Base-by-base conservation (phyloP, 2,113 vertebrate species). In the Sylvilagus bachmani region DNA sequence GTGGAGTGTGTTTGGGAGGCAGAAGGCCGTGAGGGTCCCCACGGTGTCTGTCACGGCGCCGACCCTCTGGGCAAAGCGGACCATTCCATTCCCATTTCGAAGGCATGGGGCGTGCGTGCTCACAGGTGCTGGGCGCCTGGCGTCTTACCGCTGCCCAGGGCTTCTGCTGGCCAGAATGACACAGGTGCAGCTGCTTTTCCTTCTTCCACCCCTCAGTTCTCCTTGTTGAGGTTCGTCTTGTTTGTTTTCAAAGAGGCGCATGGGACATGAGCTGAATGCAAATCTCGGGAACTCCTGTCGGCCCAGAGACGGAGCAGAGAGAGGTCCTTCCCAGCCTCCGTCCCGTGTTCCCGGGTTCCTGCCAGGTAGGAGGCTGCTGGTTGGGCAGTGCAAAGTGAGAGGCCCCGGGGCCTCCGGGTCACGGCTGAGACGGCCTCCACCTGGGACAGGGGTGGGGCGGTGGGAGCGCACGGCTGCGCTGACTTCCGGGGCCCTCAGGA, bases 181-280 rank as follows among this genome's bases (percentile, higher is more conserved):
- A 66, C 29, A 69, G 85, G 70, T 94, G 19, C 73, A 61, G 53
- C 69, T 78, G 38, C 29, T 89, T 75, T 58, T 13, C 44, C 24
- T 62, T 25, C 25, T 90, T 11, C 58, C 29, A 1, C 22, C 55
- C 69, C 53, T 51, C 55, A 73, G 13, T 33, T 86, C 92, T 93
- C 77, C 87, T 92, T 58, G 78, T 84, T 94, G 93, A 90, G 44
- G 82, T 90, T 93, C 69, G 74, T 79, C 75, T 75, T 58, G 62
- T 86, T 92, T 62, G 55, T 61, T 90, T 90, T 70, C 61, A 64
- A 77, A 94, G 89, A 75, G 62, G 49, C 78, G 96, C 84, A 27
- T 49, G 51, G 66, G 51, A 82, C 61, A 17, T 92, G 75, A 94
- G 78, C 89, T 75, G 78, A 92, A 90, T 67, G 81, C 29, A 93